Evolutionary conservation across 2,113 vertebrate genomes (phyloP), one percentile per base, ranked within the genome.

Genomic region (Merops nubicus): DNA sequence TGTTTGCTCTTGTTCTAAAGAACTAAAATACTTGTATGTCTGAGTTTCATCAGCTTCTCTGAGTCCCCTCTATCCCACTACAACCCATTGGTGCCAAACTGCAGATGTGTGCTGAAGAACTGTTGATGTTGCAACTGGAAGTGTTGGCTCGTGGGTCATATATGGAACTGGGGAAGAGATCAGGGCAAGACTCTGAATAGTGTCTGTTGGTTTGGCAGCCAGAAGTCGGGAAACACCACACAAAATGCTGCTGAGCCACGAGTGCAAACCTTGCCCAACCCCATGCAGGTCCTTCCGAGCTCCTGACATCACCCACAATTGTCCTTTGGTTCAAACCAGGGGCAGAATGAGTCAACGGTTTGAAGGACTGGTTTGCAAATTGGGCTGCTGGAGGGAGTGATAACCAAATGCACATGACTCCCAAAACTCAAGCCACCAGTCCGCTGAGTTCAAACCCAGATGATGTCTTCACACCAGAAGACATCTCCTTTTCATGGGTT

Each of bases 381-480:
- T 1, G 40, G 28, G 81, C 83, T 78, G 64, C 53, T 56, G 62
- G 85, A 60, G 53, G 50, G 45, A 31, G 40, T 40, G 20, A 5
- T 22, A 9, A 85, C 28, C 59, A 65, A n/a, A 48, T 0, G 6
- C 60, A 59, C 15, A 3, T 15, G 53, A 38, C 25, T 67, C 31
- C 56, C 31, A 3, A 15, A 5, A 34, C 31, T 50, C 34, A 13
- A 47, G 34, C 14, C 84, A 63, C 9, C 57, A 6, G 48, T 31
- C 23, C 3, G 5, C 7, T 5, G 22, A 59, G 60, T 45, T 62
- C 74, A 53, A 59, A n/a, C 43, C 34, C 70, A 65, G 47, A 36
- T 2, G 9, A 22, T 2, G 42, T 2, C 1, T 2, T 63, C 36
- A 8, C 0, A 3, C 62, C 77, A 63, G 73, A 17, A 43, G 2